These are phyloP conservation scores for Tanytarsus gracilentus DNA, from an alignment of 2,888 invertebrate genomes.

Conservation along the genomic window DNA sequence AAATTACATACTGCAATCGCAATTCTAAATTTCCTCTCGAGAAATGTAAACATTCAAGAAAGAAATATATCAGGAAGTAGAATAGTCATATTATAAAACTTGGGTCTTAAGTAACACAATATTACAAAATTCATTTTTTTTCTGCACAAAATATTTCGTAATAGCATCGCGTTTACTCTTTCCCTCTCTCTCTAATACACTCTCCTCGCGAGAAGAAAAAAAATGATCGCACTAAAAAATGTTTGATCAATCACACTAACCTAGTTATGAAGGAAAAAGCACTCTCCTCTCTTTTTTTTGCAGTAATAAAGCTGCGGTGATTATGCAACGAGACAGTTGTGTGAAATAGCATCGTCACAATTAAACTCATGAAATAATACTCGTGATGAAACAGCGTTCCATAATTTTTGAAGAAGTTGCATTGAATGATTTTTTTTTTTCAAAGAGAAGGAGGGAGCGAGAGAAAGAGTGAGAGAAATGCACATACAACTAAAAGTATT, in stretches of 20 bases:
- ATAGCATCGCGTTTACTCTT: constrained; percentile 9
- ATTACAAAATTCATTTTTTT: constrained; percentile 20
- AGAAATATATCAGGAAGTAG: too few species aligned
- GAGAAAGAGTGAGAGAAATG: background rate
- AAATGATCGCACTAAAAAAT: background rate
- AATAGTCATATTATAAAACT: constrained; percentile 11
- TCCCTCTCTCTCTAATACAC: background rate
- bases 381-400: constrained; percentile 3
- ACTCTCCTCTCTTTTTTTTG: constrained; percentile 23
- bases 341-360: constrained; percentile 17
- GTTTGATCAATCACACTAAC: constrained; percentile 28
- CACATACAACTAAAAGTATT: constrained; percentile 3
- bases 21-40: too few species aligned
- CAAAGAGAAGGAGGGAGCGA: background rate
- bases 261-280: constrained; percentile 19
- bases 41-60: too few species aligned
- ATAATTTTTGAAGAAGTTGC: constrained; percentile 10
- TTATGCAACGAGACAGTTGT: background rate
- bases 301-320: background rate
- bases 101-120: too few species aligned
- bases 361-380: constrained; percentile 11
- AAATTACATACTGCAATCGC: too few species aligned
- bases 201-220: background rate
- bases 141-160: constrained; percentile 9
- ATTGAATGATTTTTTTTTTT: background rate